Evolutionary conservation across 2,888 invertebrate genomes (phyloP), one percentile per base, ranked within the genome.

Genomic region (Chrysomela aeneicollis): DNA sequence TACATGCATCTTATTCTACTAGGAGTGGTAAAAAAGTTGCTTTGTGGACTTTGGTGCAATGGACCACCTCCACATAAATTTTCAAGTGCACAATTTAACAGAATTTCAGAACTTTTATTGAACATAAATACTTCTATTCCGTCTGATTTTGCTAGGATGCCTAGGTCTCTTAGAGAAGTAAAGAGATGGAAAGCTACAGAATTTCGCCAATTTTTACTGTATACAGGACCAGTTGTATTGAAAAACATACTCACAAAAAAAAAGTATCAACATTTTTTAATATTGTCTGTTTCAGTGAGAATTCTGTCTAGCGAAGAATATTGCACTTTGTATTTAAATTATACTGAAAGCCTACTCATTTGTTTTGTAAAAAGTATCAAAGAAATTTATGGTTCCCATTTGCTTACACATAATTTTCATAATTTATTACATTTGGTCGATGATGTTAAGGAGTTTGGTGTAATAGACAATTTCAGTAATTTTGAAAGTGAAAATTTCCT

Each of bases 1-100:
- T 70, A 70, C 49, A 68, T 65, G 70, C 57, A 66, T 22, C 66
- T 42, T 12, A 42, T 42, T 15, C 12, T 42, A 42, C 12, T 15
- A 42, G 42, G 15, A 53, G 15, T 53, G n/a, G 53, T 53, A 32
- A 35, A 53, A 19, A 53, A 53, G 32, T 32, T 53, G 32, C 32
- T 32, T 30, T 53, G 53, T 53, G 32, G 53, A 18, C 53, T 53
- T 53, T 53, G 53, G 53, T 53, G 53, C 53, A 12, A 53, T 53
- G 53, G 53, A 53, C 30, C 53, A 32, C 53, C 53, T 32, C 53
- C 53, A 17, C 53, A 53, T 35, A 53, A 30, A 32, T 53, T 53
- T 53, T 53, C 32, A 30, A 53, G 6, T 35, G 4, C 19, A 9
- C 53, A 53, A 30, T 53, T 32, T 17, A 21, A 10, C 12, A 37